Base-by-base conservation (phyloP, 1,140 invertebrate species). In the Ridgeia piscesae region DNA sequence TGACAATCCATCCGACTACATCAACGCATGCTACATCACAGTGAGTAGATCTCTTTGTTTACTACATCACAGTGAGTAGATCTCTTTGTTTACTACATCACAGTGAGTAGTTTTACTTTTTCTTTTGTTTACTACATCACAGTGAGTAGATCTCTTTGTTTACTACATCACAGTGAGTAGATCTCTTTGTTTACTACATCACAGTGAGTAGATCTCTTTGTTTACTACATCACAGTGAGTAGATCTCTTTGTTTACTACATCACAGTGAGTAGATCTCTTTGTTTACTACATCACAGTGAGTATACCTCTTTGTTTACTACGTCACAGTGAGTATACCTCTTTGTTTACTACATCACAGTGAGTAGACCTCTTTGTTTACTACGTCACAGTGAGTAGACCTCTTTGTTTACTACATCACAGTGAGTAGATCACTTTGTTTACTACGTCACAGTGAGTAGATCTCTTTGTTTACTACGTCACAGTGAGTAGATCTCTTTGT, bases 321-420 rank as follows among this genome's bases (percentile, higher is more conserved):
- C n/a, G n/a, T n/a, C n/a, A n/a, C n/a, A n/a, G n/a, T n/a, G n/a
- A n/a, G n/a, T n/a, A n/a, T n/a, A n/a, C n/a, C n/a, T n/a, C n/a
- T n/a, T n/a, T n/a, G n/a, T n/a, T n/a, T 99, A 98, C 77, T 99
- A 99, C 95, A 98, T 99, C 95, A 98, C 99, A 97, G 98, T 99
- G 96, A 98, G 98, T 11, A n/a, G n/a, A n/a, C n/a, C n/a, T n/a
- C n/a, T n/a, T 42, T 11, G 42, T 42, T 42, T 42, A 42, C 11
- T 42, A 42, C n/a, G n/a, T n/a, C n/a, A n/a, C n/a, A n/a, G n/a
- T n/a, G n/a, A n/a, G n/a, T n/a, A n/a, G n/a, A n/a, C n/a, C n/a
- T n/a, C n/a, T n/a, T n/a, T n/a, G n/a, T n/a, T n/a, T 99, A 98
- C 77, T 99, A 99, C 95, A 98, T 99, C 95, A 98, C 99, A 97